Conservation (phyloP, 2,113 vertebrate species). For the Sebastes schlegelii region DNA sequence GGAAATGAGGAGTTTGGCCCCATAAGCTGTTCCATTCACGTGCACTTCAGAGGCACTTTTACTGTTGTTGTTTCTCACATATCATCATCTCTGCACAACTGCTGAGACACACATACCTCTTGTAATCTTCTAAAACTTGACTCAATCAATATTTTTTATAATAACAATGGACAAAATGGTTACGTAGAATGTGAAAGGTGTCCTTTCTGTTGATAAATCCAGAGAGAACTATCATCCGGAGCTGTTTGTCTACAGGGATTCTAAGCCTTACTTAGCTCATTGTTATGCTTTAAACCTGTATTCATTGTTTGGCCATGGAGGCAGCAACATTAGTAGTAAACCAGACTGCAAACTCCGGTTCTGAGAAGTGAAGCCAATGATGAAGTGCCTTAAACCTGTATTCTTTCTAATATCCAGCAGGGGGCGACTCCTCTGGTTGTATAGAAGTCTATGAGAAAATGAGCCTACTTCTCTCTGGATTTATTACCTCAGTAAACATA, state of each 20-base stretch:
- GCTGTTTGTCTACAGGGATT: background rate
- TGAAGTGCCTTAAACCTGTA: too few relatives aligned
- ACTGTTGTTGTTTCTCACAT: constrained; percentile 24
- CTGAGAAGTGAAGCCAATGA: too few relatives aligned
- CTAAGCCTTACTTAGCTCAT: background rate
- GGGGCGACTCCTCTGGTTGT: too few relatives aligned
- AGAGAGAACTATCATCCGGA: background rate
- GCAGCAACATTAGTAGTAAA: background rate
- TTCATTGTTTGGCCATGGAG: background rate
- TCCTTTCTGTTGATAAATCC: background rate
- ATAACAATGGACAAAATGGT: background rate
- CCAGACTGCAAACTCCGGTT: too few relatives aligned
- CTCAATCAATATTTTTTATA: background rate
- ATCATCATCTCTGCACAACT: constrained; percentile 2
- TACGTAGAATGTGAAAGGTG: background rate
- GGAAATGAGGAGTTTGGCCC: constrained; percentile 55
- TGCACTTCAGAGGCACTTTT: constrained; percentile 46
- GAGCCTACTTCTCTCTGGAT: too few relatives aligned
- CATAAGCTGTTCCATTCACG: constrained; percentile 58
- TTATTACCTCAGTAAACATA: too few relatives aligned
- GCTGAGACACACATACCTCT: background rate
- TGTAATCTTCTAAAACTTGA: background rate
- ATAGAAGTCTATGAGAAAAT: too few relatives aligned
- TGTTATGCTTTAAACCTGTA: background rate
- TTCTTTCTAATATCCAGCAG: too few relatives aligned